Percentiles rank a stretch among this genome's conserved stretches.
Evolutionary conservation across 1,140 invertebrate genomes (phyloP).

Genomic region (Microplitis mediator): DNA sequence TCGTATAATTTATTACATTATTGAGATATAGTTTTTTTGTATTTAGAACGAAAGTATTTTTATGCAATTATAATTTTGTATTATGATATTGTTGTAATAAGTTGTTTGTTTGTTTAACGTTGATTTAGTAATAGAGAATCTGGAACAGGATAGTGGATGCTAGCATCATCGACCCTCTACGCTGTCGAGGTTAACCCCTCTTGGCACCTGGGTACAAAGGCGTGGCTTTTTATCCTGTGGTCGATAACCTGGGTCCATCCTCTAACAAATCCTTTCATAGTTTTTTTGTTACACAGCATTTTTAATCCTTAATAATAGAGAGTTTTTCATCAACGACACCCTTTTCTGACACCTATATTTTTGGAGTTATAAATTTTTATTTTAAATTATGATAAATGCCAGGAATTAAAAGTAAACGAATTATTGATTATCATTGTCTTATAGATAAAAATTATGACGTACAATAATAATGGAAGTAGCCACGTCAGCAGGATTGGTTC

Average conservation of each 20-base stretch:
- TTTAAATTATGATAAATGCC: not conserved
- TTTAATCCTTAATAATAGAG: too few relatives aligned
- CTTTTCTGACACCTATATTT: too few relatives aligned
- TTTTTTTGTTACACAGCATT: not conserved
- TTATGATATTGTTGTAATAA: too few relatives aligned
- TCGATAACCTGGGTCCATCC: constrained; percentile 27
- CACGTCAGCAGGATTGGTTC: constrained; percentile 25
- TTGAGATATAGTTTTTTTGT: too few relatives aligned
- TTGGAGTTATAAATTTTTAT: not conserved
- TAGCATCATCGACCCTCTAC: constrained; percentile 17
- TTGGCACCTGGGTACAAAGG: constrained; percentile 25
- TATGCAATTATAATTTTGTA: too few relatives aligned
- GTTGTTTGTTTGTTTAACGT: not conserved
- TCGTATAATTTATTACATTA: too few relatives aligned
- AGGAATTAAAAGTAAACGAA: not conserved
- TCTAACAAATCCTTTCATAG: not conserved
- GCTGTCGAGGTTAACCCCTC: constrained; percentile 19
- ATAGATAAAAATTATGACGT: constrained; percentile 15
- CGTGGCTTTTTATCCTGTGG: constrained; percentile 22
- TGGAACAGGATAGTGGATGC: constrained; percentile 4
- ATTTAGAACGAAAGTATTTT: too few relatives aligned
- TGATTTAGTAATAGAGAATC: not conserved
- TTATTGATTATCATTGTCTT: not conserved
- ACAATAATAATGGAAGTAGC: constrained; percentile 16
- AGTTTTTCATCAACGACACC: too few relatives aligned